Percentiles rank a stretch among this genome's conserved stretches.
phyloP scores from a whole-genome alignment of 2,113 vertebrate genomes.

The Alligator mississippiensis region DNA sequence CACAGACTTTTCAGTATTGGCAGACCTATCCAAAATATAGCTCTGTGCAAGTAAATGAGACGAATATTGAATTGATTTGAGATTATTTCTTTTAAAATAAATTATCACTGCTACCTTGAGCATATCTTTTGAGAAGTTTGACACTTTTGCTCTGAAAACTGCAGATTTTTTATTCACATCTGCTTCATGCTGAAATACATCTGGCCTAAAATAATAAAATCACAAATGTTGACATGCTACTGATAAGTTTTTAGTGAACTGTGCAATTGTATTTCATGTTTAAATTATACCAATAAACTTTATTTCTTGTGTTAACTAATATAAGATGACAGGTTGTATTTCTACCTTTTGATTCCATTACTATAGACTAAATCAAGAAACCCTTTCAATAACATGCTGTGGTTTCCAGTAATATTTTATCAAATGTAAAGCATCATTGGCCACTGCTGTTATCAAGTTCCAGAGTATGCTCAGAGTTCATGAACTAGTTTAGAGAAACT shows the following conservation, averaged over 20 bases:
- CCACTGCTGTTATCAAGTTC: not conserved
- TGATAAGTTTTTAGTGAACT: constrained; percentile 1
- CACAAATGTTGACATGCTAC: not conserved
- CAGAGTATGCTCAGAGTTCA: not conserved
- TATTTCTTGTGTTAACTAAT: not conserved
- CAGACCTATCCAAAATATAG: not conserved
- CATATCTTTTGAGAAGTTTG: not conserved
- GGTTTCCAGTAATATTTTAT: not conserved
- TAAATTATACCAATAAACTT: not conserved
- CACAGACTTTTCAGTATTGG: not conserved
- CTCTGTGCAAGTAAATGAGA: not conserved
- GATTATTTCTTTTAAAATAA: not conserved
- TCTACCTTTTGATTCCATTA: not conserved
- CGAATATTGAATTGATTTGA: not conserved
- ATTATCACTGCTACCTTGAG: not conserved
- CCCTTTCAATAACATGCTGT: not conserved
- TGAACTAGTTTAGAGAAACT: not conserved
- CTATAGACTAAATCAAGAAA: not conserved
- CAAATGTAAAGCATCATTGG: not conserved
- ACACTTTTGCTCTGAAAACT: not conserved
- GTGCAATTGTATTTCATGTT: constrained; percentile 12
- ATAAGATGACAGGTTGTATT: not conserved
- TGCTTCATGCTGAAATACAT: not conserved
- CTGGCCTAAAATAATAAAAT: not conserved
- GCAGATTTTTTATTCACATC: not conserved